These are phyloP conservation scores for Cephalopterus ornatus DNA, from an alignment of 2,113 vertebrate genomes.

Conservation along the genomic window DNA sequence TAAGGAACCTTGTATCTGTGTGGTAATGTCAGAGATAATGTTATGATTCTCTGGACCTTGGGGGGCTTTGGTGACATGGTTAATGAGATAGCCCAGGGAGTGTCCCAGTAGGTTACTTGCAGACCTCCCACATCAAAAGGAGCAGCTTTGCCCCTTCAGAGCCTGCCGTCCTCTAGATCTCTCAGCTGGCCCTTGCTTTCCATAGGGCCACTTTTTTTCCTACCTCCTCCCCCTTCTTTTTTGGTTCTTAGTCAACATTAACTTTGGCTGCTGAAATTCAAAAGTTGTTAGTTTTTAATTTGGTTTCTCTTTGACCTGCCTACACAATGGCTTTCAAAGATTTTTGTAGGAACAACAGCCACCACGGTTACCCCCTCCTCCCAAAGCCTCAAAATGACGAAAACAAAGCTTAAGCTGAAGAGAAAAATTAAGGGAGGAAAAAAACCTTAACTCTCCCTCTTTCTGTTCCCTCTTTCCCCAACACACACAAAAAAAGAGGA, in stretches of 20 bases:
- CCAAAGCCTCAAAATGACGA: neutral
- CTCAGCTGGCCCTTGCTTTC: slow-evolving; percentile 73
- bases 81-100: slow-evolving; percentile 94
- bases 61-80: slow-evolving; percentile 97
- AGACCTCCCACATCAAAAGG: slow-evolving; percentile 99
- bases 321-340: slow-evolving; percentile 58
- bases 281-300: slow-evolving; percentile 75
- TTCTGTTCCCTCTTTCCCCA: neutral
- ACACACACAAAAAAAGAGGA: neutral
- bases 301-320: slow-evolving; percentile 70
- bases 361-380: neutral
- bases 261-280: slow-evolving; percentile 71
- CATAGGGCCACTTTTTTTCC: neutral
- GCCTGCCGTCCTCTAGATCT: slow-evolving; percentile 67
- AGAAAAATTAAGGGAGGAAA: neutral
- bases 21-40: slow-evolving; percentile 95
- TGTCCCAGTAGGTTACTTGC: slow-evolving; percentile 83
- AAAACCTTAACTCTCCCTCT: neutral
- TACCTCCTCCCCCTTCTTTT: neutral
- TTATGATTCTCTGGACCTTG: slow-evolving; percentile 91
- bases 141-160: slow-evolving; percentile 73
- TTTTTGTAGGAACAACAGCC: neutral
- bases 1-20: slow-evolving; percentile 87
- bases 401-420: neutral
- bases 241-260: slow-evolving; percentile 73